Conservation (phyloP, 2,113 vertebrate species). For the Pongo pygmaeus region DNA sequence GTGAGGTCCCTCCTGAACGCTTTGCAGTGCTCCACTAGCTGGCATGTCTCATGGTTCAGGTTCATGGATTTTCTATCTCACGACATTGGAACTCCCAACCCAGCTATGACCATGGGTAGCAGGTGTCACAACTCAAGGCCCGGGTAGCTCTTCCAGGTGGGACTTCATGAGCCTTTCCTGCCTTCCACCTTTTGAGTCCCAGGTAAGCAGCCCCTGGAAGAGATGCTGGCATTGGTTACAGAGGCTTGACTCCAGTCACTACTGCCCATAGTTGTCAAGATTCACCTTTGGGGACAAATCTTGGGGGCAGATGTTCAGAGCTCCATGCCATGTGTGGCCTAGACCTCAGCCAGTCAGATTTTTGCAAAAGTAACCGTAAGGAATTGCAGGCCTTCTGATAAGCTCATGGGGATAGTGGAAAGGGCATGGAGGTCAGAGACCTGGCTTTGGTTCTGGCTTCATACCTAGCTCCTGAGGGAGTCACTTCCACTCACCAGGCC, state of each 20-base stretch:
- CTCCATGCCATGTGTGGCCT: not conserved
- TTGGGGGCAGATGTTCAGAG: not conserved
- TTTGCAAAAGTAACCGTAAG: not conserved
- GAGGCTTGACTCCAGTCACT: not conserved
- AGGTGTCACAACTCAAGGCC: not conserved
- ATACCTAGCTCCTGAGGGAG: not conserved
- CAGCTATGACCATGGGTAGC: not conserved
- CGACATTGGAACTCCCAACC: not conserved
- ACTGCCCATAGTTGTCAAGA: not conserved
- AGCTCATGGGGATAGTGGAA: not conserved
- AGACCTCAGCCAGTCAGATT: not conserved
- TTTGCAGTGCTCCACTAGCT: not conserved
- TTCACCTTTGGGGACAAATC: conserved; percentile 9
- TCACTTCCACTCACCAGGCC: not conserved
- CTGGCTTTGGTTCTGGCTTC: not conserved
- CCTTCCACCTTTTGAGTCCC: not conserved
- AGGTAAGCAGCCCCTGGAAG: not conserved
- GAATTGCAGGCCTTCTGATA: not conserved
- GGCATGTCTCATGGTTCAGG: not conserved
- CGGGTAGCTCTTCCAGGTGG: not conserved
- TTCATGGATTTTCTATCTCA: not conserved
- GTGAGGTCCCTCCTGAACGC: not conserved
- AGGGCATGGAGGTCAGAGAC: not conserved
- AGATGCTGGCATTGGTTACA: not conserved
- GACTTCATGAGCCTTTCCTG: not conserved